Conservation (phyloP, 64 coral and sea anemone species). For the Stichodactyla mertensii region DNA sequence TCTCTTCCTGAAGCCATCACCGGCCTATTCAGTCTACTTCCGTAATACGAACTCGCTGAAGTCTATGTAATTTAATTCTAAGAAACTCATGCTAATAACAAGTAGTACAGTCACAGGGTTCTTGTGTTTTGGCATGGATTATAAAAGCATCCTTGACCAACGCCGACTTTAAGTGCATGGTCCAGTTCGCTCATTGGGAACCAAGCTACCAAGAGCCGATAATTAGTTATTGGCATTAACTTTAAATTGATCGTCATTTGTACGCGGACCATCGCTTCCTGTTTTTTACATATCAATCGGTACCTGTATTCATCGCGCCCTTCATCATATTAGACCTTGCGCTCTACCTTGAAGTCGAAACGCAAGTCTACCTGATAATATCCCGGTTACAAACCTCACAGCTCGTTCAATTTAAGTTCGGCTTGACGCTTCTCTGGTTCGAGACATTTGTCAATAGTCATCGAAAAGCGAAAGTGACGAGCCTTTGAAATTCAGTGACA, state of each 20-base stretch:
- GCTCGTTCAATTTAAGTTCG: background rate
- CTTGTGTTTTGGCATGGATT: background rate
- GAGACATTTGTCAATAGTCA: background rate
- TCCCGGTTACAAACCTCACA: background rate
- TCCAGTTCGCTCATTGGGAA: background rate
- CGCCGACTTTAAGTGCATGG: background rate
- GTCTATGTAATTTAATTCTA: background rate
- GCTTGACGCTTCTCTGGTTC: background rate
- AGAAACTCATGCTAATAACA: background rate
- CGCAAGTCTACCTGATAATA: background rate
- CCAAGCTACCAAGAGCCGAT: background rate
- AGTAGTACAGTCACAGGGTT: background rate
- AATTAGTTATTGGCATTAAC: slow-evolving; percentile 6
- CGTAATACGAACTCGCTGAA: background rate
- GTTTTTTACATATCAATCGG: slow-evolving; percentile 5
- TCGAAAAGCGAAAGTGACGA: background rate
- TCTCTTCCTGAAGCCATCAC: background rate
- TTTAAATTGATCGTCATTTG: slow-evolving; percentile 16
- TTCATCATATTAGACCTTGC: background rate
- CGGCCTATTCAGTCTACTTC: background rate
- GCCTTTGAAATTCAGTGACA: background rate
- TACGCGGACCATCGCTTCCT: background rate
- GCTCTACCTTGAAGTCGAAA: background rate
- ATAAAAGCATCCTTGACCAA: slow-evolving; percentile 6
- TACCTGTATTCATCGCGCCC: background rate